Evolutionary conservation across 2,888 invertebrate species (phyloP), one percentile per base, ranked within the genome.

Genomic region (Aspidiotus rigidus): DNA sequence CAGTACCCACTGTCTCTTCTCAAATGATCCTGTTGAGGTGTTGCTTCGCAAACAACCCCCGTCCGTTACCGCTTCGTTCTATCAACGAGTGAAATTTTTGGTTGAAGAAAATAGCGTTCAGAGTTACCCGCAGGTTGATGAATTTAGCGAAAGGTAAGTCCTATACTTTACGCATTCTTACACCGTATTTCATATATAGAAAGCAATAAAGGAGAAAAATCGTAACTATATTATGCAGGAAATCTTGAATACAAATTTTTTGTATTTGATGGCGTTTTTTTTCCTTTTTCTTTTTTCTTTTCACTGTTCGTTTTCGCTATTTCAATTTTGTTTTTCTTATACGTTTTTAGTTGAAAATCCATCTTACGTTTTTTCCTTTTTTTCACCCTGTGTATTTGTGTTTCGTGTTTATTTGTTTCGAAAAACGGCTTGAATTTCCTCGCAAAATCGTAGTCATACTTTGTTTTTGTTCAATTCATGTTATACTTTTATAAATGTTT

Each of bases 41-140:
- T 84, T 99, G 44, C 85, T 97, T 8, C 85, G 96, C 67, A 96
- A 97, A 80, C 95, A 97, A 76, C 94, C 97, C 1, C 95, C 96
- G 3, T 92, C 93, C 56, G 93, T 94, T 74, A 96, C 96, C 39
- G 95, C 96, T 5, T 94, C 95, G 44, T 99, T 99, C 83, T 95
- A 94, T 79, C 95, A 98, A 78, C 85, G 96, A 70, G 95, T 97
- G 80, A 92, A 93, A 79, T 99, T 99, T 81, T 86, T 99, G 74
- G 93, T 99, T 74, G 97, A 98, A 81, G 95, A 97, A 79, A 94
- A 96, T 80, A 95, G 95, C 73, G 96, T 98, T 71, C 99, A 99
- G 81, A 94, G 93, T 77, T 98, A 98, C 81, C 95, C 97, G 64
- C 93, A 95, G 79, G 88, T 91, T 85, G 91, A 93, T 81, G 93